These are phyloP conservation scores for Eilema griseolum DNA, from an alignment of 2,888 invertebrate species.

Conservation along the genomic window DNA sequence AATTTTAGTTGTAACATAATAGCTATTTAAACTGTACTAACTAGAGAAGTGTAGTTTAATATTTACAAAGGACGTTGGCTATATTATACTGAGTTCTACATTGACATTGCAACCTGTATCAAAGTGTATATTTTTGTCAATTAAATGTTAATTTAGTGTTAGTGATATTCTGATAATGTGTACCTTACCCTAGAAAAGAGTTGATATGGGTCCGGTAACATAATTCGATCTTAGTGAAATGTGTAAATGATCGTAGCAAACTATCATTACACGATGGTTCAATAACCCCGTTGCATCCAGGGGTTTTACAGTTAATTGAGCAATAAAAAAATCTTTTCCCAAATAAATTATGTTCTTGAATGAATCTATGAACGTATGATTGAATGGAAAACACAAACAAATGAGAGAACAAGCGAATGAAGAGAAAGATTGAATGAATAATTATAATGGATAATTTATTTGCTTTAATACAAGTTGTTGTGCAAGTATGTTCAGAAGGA, in stretches of 20 bases:
- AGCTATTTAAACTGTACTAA: constrained; percentile 38
- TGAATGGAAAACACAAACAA: too few species aligned
- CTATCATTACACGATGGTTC: too few species aligned
- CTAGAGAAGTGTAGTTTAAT: constrained; percentile 18
- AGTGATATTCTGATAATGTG: too few species aligned
- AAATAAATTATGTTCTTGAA: neutral
- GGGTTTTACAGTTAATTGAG: too few species aligned
- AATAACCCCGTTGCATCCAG: too few species aligned
- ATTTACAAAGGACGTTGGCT: constrained; percentile 27
- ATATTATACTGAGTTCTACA: constrained; percentile 13
- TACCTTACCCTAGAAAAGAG: too few species aligned
- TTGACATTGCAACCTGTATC: constrained; percentile 10
- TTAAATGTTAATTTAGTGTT: neutral
- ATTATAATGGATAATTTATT: neutral
- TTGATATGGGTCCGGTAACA: too few species aligned
- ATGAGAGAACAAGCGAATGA: too few species aligned
- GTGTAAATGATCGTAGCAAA: too few species aligned
- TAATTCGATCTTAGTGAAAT: too few species aligned
- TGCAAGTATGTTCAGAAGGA: neutral
- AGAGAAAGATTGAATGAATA: too few species aligned
- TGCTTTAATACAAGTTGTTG: neutral
- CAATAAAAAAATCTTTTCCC: neutral
- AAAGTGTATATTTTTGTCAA: constrained; percentile 7
- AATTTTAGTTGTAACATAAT: constrained; percentile 42
- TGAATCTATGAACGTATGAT: neutral